A percentile compares a stretch with the other conserved stretches of the same genome.
Conservation (phyloP, 2,113 vertebrate genomes). For the Ancistrus triradiatus region DNA sequence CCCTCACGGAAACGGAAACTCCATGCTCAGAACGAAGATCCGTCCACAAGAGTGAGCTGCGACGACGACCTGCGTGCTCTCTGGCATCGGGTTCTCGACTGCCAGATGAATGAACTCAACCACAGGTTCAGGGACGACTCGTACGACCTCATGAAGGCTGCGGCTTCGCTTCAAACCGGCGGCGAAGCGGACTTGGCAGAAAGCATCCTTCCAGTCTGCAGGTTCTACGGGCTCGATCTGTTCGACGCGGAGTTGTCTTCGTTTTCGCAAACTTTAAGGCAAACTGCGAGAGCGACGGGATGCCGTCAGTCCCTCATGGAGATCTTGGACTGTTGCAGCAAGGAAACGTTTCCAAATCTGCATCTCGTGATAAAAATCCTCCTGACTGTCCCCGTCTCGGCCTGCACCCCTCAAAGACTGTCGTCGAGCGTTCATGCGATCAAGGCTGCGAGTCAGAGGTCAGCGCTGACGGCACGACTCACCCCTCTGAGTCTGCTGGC, state of each 20-base stretch:
- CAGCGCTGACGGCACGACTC: conserved; percentile 6
- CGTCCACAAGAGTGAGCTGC: not conserved
- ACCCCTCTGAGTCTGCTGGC: conserved; percentile 25
- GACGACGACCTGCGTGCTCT: conserved; percentile 3
- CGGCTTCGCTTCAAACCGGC: not conserved
- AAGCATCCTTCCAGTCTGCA: conserved; percentile 2
- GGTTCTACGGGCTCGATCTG: not conserved
- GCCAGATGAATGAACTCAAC: conserved; percentile 24
- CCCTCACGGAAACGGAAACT: conserved; percentile 4
- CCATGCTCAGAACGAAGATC: not conserved
- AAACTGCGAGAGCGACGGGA: not conserved
- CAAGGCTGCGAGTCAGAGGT: not conserved
- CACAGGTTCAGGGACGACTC: conserved; percentile 18
- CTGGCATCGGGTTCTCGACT: conserved; percentile 20
- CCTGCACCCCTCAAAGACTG: not conserved
- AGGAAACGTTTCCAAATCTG: conserved; percentile 11
- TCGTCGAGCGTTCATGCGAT: conserved; percentile 19
- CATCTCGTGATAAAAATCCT: conserved; percentile 16
- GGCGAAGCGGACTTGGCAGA: not conserved
- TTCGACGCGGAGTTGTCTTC: not conserved
- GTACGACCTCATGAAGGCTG: conserved; percentile 17
- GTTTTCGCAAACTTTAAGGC: conserved; percentile 2
- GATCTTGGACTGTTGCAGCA: conserved; percentile 17
- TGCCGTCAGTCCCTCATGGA: conserved; percentile 7
- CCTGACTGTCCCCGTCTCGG: conserved; percentile 20